Percentiles rank a stretch among this genome's conserved stretches.
Conservation (phyloP, 2,797 vertebrate genomes). For the Apodemus agrarius region DNA sequence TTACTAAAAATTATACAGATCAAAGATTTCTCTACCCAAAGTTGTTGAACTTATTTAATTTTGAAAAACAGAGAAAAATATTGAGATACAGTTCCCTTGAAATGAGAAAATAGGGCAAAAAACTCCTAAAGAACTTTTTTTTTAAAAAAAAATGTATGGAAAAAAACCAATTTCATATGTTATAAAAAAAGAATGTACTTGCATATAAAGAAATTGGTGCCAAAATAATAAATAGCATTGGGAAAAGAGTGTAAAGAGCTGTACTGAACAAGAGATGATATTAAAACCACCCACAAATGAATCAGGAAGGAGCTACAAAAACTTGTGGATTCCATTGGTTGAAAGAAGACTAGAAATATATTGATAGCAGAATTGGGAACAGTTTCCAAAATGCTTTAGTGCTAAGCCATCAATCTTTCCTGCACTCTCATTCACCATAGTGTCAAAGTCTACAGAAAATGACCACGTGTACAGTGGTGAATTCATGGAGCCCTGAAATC, state of each 20-base stretch:
- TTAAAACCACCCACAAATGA: constrained; percentile 78
- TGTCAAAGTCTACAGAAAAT: background rate
- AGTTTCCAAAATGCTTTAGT: background rate
- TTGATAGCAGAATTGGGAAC: background rate
- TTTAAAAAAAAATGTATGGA: constrained; percentile 35
- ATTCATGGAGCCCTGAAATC: background rate
- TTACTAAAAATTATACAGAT: background rate
- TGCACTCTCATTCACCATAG: background rate
- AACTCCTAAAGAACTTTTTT: constrained; percentile 33
- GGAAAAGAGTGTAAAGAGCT: constrained; percentile 60
- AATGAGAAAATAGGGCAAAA: constrained; percentile 61
- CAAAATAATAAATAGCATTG: constrained; percentile 75
- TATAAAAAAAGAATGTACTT: constrained; percentile 61
- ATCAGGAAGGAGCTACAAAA: constrained; percentile 55
- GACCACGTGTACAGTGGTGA: background rate
- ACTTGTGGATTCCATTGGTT: background rate
- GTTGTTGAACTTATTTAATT: background rate
- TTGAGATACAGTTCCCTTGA: background rate
- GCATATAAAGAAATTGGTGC: constrained; percentile 43
- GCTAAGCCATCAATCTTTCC: background rate
- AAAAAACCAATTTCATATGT: constrained; percentile 56
- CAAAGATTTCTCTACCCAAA: constrained; percentile 1
- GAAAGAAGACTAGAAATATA: constrained; percentile 26
- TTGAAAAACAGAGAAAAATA: constrained; percentile 23
- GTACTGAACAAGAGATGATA: constrained; percentile 56